Evolutionary conservation across 2,888 invertebrate species (phyloP), one percentile per base, ranked within the genome.

Genomic region (Phyllotreta striolata): DNA sequence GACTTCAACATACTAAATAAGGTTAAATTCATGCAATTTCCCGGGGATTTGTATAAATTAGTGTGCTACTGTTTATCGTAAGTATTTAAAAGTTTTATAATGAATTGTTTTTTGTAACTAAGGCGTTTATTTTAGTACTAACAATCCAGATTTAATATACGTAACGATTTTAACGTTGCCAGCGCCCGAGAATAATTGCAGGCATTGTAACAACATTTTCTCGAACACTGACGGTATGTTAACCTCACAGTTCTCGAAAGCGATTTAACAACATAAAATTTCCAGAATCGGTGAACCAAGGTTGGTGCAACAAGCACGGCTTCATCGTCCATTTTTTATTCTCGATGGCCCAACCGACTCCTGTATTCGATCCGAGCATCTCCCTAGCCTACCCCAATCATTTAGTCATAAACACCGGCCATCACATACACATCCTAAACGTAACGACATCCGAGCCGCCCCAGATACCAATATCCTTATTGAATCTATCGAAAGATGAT

Each of bases 251-350:
- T 10, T 13, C 13, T 10, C 37, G 0, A 24, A 9, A 39, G n/a
- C 5, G 6, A 3, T 8, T 12, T 40, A 10, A 24, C 0, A 43
- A 13, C 37, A n/a, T 10, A 5, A 9, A 37, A 38, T 61, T 76
- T 75, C 13, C 60, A 78, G 78, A 75, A 63, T 70, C 72, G 43
- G 55, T 75, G n/a, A 73, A 72, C 55, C 78, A 77, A 70, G 81
- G 81, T 46, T 82, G 81, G 80, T 97, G 97, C 79, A 83, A 94
- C 62, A 89, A 91, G 77, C 96, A 97, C 80, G 94, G 95, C 77
- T 89, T 95, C 72, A 94, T 95, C 51, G 89, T 96, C 69, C 96
- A 97, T 81, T 94, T 95, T 72, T 93, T 92, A 78, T 95, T 95
- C 80, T 93, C 93, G 77, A 90, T 94, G 73, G 91, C 93, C n/a